phyloP scores from a whole-genome alignment of 2,797 vertebrate genomes.

The Macropodus opercularis region DNA sequence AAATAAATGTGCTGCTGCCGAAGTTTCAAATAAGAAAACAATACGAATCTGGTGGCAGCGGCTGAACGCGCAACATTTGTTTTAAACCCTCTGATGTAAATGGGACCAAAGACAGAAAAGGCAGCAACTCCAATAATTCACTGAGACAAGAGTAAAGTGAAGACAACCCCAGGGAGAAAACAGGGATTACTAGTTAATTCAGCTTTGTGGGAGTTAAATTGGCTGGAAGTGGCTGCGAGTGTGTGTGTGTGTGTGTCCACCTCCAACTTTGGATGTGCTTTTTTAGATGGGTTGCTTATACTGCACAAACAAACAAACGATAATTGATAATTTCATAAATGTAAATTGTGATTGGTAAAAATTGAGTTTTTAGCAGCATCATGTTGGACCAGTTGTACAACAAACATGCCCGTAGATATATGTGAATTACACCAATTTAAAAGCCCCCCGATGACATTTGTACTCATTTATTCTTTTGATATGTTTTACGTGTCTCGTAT shows the following conservation, averaged over 20 bases:
- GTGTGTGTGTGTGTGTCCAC: background rate
- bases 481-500: too few species aligned
- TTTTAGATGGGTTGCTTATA: background rate
- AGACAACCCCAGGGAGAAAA: conserved; percentile 51
- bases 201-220: conserved; percentile 69
- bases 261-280: background rate
- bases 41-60: conserved; percentile 5
- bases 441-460: too few species aligned
- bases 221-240: conserved; percentile 47
- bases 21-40: conserved; percentile 17
- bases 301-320: too few species aligned
- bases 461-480: too few species aligned
- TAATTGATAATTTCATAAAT: background rate
- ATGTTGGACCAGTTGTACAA: background rate
- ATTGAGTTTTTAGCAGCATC: background rate
- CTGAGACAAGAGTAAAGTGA: conserved; percentile 63
- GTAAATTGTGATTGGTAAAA: background rate
- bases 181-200: conserved; percentile 65
- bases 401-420: background rate
- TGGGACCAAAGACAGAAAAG: conserved; percentile 32
- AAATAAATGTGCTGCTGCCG: background rate
- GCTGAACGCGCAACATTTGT: conserved; percentile 24
- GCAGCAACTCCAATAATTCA: conserved; percentile 51
- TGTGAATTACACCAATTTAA: too few species aligned
- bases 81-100: conserved; percentile 38